Evolutionary conservation across 2,888 invertebrate genomes (phyloP).

Genomic region (Drosophila pegasa): DNA sequence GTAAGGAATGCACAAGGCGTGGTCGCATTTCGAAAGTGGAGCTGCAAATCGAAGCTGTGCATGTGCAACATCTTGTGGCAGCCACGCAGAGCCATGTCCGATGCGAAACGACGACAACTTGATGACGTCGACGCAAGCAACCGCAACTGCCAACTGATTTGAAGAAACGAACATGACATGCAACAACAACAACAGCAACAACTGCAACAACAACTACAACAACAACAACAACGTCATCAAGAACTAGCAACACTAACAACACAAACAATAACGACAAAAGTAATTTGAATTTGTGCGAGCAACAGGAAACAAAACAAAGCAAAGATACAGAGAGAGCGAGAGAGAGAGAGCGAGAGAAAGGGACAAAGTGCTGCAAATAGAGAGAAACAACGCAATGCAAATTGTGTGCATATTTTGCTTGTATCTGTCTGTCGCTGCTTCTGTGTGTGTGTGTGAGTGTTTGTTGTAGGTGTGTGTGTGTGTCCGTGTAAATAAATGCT

Average conservation of each 20-base stretch:
- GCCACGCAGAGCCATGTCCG: constrained; percentile 39
- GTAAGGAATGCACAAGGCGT: constrained; percentile 54
- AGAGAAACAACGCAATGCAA: constrained; percentile 41
- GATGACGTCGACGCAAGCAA: constrained; percentile 29
- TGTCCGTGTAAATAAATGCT: constrained; percentile 72
- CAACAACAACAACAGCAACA: constrained; percentile 36
- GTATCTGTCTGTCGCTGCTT: constrained; percentile 17
- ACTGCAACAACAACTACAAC: constrained; percentile 50
- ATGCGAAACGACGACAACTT: constrained; percentile 23
- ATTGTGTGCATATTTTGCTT: constrained; percentile 65
- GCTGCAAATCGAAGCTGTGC: constrained; percentile 44
- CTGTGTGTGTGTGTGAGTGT: constrained; percentile 21
- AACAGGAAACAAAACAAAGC: constrained; percentile 40
- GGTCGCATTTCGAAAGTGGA: constrained; percentile 46
- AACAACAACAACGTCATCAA: constrained; percentile 46
- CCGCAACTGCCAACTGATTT: constrained; percentile 46
- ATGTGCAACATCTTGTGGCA: constrained; percentile 54
- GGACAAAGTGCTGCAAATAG: constrained; percentile 2
- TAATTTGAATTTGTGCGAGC: constrained; percentile 72
- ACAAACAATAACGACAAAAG: constrained; percentile 60
- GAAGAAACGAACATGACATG: constrained; percentile 55
- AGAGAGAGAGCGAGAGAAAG: background rate
- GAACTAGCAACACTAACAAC: constrained; percentile 48
- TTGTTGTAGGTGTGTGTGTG: constrained; percentile 13
- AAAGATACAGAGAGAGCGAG: background rate